These are phyloP conservation scores for Apodemus speciosus DNA, from an alignment of 2,113 vertebrate genomes.

Conservation along the genomic window DNA sequence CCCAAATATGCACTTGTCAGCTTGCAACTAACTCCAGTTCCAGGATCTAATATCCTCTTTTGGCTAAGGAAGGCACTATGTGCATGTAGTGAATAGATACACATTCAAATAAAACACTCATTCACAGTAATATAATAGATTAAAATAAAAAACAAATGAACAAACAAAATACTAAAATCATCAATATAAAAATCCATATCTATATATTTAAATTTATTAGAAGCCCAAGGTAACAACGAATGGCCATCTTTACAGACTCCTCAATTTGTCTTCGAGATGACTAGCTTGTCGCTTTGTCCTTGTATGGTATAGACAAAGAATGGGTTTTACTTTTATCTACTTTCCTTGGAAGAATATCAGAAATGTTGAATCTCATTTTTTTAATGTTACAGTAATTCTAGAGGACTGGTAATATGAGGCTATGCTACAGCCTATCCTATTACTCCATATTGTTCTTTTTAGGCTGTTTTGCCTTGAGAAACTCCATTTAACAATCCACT, in stretches of 20 bases:
- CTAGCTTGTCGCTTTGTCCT: neutral
- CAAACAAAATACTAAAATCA: neutral
- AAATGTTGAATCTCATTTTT: neutral
- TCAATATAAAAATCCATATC: neutral
- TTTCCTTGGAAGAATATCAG: neutral
- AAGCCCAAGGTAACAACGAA: neutral
- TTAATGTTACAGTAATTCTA: neutral
- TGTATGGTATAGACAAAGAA: neutral
- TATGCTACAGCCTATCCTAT: neutral
- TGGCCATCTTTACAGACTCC: neutral
- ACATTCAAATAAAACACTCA: neutral
- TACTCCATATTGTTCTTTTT: neutral
- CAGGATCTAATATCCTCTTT: neutral
- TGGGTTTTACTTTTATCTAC: neutral
- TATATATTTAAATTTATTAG: neutral
- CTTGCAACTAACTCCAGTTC: neutral
- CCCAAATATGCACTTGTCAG: too few relatives aligned
- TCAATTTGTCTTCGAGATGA: neutral
- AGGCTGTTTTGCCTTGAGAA: neutral
- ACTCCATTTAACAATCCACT: neutral
- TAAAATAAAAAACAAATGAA: neutral
- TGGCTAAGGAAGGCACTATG: rapidly evolving
- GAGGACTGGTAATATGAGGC: neutral
- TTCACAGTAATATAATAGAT: neutral
- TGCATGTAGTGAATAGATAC: too few relatives aligned